Percentiles rank a stretch among this genome's conserved stretches.
Conservation (phyloP, 2,113 vertebrate genomes). For the Nerophis lumbriciformis region DNA sequence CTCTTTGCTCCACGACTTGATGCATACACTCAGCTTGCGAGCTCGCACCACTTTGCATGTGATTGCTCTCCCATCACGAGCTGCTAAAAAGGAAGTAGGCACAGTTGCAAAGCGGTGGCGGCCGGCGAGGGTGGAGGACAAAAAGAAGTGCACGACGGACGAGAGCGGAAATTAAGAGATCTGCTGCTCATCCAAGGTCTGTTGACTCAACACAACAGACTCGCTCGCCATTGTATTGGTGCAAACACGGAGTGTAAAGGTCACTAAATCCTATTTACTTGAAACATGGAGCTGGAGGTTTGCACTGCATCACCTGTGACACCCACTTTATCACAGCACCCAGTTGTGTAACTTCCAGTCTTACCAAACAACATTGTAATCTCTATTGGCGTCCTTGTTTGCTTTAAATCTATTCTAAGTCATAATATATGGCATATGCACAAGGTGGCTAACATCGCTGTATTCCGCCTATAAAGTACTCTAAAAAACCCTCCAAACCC, state of each 20-base stretch:
- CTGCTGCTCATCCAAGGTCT: constrained; percentile 19
- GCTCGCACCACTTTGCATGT: constrained; percentile 22
- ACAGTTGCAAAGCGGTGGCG: background rate
- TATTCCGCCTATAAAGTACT: no score
- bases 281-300: constrained; percentile 5
- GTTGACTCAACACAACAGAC: constrained; percentile 6
- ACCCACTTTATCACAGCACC: background rate
- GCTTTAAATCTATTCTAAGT: background rate
- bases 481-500: no score
- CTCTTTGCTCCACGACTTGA: constrained; percentile 38
- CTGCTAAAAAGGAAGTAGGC: constrained; percentile 39
- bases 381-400: constrained; percentile 15
- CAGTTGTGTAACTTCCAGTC: constrained; percentile 1
- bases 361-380: constrained; percentile 8
- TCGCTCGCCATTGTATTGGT: background rate
- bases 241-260: constrained; percentile 12
- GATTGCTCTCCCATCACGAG: constrained; percentile 36
- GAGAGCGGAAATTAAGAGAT: constrained; percentile 1
- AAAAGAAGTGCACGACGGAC: no score
- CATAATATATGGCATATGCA: no score
- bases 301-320: constrained; percentile 9
- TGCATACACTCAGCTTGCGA: constrained; percentile 26
- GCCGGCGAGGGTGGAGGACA: constrained; percentile 4
- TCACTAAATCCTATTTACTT: constrained; percentile 24
- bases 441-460: no score